Conservation (phyloP, 2,113 vertebrate genomes). For the Solenodon paradoxus region DNA sequence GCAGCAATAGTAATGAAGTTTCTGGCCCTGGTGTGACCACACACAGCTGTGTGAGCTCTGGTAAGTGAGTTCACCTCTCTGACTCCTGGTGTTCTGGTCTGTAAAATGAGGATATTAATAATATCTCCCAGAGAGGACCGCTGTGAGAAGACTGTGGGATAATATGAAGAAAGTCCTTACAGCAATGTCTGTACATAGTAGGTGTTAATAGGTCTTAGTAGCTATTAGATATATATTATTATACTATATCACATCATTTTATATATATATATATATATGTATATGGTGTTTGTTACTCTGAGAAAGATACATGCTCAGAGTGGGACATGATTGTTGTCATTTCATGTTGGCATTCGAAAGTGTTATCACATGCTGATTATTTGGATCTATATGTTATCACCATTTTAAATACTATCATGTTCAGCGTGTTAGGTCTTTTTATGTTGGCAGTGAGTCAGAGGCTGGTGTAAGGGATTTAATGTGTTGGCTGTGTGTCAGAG, state of each 20-base stretch:
- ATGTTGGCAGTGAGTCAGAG: conserved; percentile 64
- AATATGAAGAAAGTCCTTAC: neutral
- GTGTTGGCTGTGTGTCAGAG: conserved; percentile 38
- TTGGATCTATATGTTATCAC: neutral
- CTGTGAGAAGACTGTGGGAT: neutral
- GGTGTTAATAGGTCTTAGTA: too few relatives aligned
- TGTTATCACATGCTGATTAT: neutral
- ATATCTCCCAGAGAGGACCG: neutral
- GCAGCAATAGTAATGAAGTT: neutral
- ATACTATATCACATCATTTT: too few relatives aligned
- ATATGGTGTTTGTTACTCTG: neutral
- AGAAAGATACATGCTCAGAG: neutral
- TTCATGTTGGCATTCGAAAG: neutral
- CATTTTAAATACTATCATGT: conserved; percentile 27
- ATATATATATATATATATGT: too few relatives aligned
- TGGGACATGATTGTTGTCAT: neutral
- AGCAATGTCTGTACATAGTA: neutral
- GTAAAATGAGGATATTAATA: neutral
- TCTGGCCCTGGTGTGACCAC: neutral
- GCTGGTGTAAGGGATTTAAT: conserved; percentile 67
- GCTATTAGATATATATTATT: too few relatives aligned
- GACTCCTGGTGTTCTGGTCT: neutral
- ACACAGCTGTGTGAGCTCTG: neutral
- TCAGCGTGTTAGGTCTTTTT: conserved; percentile 65
- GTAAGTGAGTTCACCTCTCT: neutral